These are phyloP conservation scores for Oscheius sp. DNA, from an alignment of 2,888 invertebrate genomes.

Conservation along the genomic window DNA sequence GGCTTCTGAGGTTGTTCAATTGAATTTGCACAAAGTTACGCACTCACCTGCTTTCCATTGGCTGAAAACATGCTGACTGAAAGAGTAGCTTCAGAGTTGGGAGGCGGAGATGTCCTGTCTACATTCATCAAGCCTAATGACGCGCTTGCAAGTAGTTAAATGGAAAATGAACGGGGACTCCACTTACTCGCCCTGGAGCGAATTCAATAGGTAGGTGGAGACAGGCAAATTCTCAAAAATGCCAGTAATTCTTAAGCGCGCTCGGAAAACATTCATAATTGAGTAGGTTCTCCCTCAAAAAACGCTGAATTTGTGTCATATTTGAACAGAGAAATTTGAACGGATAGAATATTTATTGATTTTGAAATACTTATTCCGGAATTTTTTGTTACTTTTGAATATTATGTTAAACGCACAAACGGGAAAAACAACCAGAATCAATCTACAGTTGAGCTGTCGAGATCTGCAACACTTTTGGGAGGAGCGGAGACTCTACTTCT, in stretches of 20 bases:
- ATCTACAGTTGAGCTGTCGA: slow-evolving; percentile 27
- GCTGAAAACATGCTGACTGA: slow-evolving; percentile 21
- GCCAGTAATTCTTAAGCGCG: not conserved
- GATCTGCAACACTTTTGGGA: slow-evolving; percentile 19
- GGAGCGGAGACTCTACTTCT: slow-evolving; percentile 17
- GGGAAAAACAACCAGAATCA: slow-evolving; percentile 16
- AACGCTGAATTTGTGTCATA: too few species aligned
- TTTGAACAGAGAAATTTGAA: too few species aligned
- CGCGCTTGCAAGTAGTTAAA: slow-evolving; percentile 20
- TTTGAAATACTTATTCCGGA: too few species aligned
- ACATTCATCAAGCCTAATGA: slow-evolving; percentile 27
- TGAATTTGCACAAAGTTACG: slow-evolving; percentile 3
- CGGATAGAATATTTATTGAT: too few species aligned
- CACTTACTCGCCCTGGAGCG: not conserved
- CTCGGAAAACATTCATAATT: slow-evolving; percentile 14
- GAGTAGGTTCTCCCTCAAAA: too few species aligned
- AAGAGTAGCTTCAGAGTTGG: slow-evolving; percentile 18
- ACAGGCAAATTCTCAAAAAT: not conserved
- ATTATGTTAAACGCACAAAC: too few species aligned
- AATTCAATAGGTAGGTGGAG: not conserved
- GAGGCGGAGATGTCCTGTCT: slow-evolving; percentile 27
- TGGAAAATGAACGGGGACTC: slow-evolving; percentile 7
- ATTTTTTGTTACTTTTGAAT: too few species aligned
- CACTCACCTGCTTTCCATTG: slow-evolving; percentile 21
- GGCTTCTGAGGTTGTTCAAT: slow-evolving; percentile 1